Evolutionary conservation across 2,113 vertebrate genomes (phyloP), one percentile per base, ranked within the genome.

Genomic region (Ictalurus punctatus): DNA sequence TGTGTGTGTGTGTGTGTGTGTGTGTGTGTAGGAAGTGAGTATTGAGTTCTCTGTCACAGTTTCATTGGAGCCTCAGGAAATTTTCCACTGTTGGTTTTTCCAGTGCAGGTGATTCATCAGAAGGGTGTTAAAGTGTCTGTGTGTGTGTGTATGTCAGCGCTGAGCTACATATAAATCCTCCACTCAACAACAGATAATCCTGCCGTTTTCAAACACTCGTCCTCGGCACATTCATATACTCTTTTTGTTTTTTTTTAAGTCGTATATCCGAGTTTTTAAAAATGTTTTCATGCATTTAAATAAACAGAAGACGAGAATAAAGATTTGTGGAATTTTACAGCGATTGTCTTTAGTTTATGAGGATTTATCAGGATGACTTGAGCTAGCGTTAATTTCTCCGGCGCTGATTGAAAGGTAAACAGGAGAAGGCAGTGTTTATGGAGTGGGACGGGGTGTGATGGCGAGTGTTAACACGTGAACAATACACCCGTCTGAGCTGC

Each of bases 51-150:
- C 90, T 92, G 92, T 93, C 92, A 91, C 91, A 92, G 92, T 94
- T 95, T 93, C 93, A 93, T 92, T 94, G 91, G 82, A 91, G 93
- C 93, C 92, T 87, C 86, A 91, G 93, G 94, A 95, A 93, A 94
- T 94, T 95, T 96, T 96, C 95, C 95, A 94, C 93, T 95, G 95
- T 95, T 96, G 93, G 94, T 95, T 95, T 96, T 96, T 96, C 95
- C 95, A 95, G 93, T 94, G 92, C 94, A 95, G 95, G 94, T 96
- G 95, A 95, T 95, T 96, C 94, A 95, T 95, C 93, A 91, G 87
- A 86, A 90, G 86, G 86, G 91, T 91, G 91, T 93, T 94, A 93
- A 92, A 90, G 88, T 92, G 93, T 93, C 87, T 87, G 87, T 86
- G 87, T 87, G 74, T 85, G 65, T 82, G 83, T 84, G 83, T 86